Conservation (phyloP, 2,113 vertebrate genomes). For the Illadopsis cleaveri region DNA sequence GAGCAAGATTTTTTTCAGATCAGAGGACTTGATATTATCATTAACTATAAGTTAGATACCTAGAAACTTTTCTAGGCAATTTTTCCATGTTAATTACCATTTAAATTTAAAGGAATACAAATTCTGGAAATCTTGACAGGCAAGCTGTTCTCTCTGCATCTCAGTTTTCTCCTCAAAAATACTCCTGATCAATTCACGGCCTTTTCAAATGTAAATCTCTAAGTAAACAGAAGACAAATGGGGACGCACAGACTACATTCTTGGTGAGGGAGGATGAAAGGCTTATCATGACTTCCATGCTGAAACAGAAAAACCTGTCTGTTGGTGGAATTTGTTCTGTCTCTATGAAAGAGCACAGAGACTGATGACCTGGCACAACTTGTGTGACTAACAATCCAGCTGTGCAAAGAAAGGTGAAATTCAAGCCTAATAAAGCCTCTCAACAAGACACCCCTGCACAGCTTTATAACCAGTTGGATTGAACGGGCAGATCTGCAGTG, state of each 20-base stretch:
- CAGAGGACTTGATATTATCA: background rate
- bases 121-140: background rate
- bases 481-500: rapidly evolving
- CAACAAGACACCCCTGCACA: background rate
- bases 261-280: background rate
- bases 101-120: background rate
- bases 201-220: background rate
- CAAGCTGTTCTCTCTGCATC: background rate
- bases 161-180: background rate
- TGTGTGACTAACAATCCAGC: background rate
- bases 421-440: background rate
- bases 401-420: background rate
- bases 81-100: background rate
- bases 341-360: background rate
- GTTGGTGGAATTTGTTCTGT: background rate
- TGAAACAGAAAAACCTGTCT: background rate
- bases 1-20: background rate
- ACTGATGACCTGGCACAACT: background rate
- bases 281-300: background rate
- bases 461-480: background rate
- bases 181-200: background rate
- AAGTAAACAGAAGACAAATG: background rate
- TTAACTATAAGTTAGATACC: background rate
- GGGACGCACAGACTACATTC: rapidly evolving
- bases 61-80: background rate